These are phyloP conservation scores for Chamaedrilus cognettii DNA, from an alignment of 2,888 invertebrate species.

Conservation along the genomic window DNA sequence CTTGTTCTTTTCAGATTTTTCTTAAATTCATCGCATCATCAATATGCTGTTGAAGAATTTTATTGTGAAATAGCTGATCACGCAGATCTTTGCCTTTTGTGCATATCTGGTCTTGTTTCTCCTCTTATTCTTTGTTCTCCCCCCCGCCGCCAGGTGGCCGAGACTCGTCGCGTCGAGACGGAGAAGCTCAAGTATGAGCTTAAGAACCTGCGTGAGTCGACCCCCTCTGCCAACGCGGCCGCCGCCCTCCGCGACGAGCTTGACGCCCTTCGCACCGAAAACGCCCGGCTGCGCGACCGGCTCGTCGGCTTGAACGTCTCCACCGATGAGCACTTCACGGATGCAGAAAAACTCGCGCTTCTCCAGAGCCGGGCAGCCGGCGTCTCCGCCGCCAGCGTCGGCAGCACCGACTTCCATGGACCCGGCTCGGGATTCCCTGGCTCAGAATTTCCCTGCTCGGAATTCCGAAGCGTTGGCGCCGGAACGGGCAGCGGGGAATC, in stretches of 20 bases:
- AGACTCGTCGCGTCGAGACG: conserved; percentile 61
- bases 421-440: too few relatives aligned
- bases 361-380: conserved; percentile 40
- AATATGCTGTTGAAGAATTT: too few relatives aligned
- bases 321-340: conserved; percentile 57
- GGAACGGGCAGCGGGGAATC: background rate
- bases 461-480: background rate
- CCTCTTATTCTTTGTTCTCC: too few relatives aligned
- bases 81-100: too few relatives aligned
- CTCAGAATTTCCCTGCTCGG: too few relatives aligned
- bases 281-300: conserved; percentile 58
- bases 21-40: too few relatives aligned
- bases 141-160: conserved; percentile 38
- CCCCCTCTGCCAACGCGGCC: conserved; percentile 42
- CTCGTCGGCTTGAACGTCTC: conserved; percentile 55
- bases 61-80: too few relatives aligned
- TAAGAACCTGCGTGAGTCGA: conserved; percentile 54
- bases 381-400: too few relatives aligned
- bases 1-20: too few relatives aligned
- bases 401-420: too few relatives aligned
- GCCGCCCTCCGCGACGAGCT: conserved; percentile 45
- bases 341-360: conserved; percentile 59
- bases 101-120: too few relatives aligned
- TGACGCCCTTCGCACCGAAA: conserved; percentile 55
- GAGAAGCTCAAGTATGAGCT: conserved; percentile 61